Percentiles rank a stretch among this genome's conserved stretches.
Conservation (phyloP, 2,888 invertebrate genomes). For the Chromoteleia sp. region DNA sequence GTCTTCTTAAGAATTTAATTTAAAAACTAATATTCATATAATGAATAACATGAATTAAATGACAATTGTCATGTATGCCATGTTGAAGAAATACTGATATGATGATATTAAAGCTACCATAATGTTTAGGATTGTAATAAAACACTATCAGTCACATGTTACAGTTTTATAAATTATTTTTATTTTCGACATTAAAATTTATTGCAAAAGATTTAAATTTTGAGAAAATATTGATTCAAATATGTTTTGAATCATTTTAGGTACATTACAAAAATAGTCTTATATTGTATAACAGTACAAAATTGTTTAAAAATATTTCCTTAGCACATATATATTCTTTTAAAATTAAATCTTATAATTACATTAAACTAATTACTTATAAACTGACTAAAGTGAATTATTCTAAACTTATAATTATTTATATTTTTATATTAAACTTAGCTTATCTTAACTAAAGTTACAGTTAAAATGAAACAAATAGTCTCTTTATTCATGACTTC, state of each 20-base stretch:
- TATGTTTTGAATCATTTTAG: conserved; percentile 24
- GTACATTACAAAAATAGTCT: conserved; percentile 22
- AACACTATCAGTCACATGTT: conserved; percentile 33
- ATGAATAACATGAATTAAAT: conserved; percentile 7
- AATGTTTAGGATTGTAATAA: conserved; percentile 41
- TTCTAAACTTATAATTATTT: conserved; percentile 24
- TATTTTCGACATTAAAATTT: conserved; percentile 7
- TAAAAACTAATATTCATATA: too few relatives aligned
- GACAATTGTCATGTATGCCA: conserved; percentile 24
- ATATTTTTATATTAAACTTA: conserved; percentile 29
- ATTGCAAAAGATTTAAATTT: conserved; percentile 6
- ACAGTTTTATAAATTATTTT: conserved; percentile 19
- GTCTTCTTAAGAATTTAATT: too few relatives aligned
- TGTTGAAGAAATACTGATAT: conserved; percentile 47
- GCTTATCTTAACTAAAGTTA: conserved; percentile 30
- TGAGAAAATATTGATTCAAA: conserved; percentile 10
- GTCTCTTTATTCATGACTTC: conserved; percentile 19
- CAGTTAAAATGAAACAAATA: conserved; percentile 11
- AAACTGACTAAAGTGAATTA: conserved; percentile 20
- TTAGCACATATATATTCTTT: conserved; percentile 8
- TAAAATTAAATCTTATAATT: conserved; percentile 33
- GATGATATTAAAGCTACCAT: conserved; percentile 17
- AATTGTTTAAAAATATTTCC: conserved; percentile 16
- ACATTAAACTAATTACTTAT: conserved; percentile 17
- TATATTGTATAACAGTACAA: conserved; percentile 26